Evolutionary conservation across 2,888 invertebrate species (phyloP), one percentile per base, ranked within the genome.

Genomic region (Alloplasta piceator): DNA sequence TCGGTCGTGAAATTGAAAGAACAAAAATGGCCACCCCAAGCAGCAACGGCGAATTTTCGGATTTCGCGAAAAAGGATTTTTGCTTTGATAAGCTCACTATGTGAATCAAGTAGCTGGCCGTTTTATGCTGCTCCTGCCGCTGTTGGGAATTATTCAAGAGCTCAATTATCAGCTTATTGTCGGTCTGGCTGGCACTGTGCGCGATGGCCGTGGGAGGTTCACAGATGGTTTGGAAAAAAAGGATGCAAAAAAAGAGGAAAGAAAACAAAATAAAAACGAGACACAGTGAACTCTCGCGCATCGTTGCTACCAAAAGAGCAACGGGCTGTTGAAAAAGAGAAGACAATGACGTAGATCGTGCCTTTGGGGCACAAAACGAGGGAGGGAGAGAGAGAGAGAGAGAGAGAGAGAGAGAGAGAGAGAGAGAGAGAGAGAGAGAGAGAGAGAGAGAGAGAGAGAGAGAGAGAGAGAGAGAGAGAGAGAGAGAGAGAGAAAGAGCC

Each of bases 131-230:
- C 41, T 63, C 46, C 43, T 50, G 39, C 46, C 66, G 74, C 79
- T 85, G 85, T 85, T 83, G 83, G 85, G 89, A 90, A 90, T 89
- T 89, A 90, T 90, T 90, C 89, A 87, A 88, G 88, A 89, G 88
- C 89, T 89, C 89, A 91, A 90, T 91, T 90, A 91, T 89, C 89
- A 89, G 91, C 89, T 91, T 91, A 90, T 88, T 88, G 89, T 89
- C 89, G 89, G 87, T 89, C 87, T 86, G 86, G 86, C 86, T 89
- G 86, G 86, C 89, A 84, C 85, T 85, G 85, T 66, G 56, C 26
- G 1, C 46, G 84, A 84, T 26, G 86, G 83, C 85, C 90, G 89
- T 90, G 90, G 85, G 90, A 90, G 82, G 73, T 61, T 82, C 78
- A 63, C 90, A 90, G 87, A 85, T 90, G 90, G 80, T 64, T 16